Evolutionary conservation across 2,888 invertebrate genomes (phyloP).

Genomic region (Teleiodes luculella): DNA sequence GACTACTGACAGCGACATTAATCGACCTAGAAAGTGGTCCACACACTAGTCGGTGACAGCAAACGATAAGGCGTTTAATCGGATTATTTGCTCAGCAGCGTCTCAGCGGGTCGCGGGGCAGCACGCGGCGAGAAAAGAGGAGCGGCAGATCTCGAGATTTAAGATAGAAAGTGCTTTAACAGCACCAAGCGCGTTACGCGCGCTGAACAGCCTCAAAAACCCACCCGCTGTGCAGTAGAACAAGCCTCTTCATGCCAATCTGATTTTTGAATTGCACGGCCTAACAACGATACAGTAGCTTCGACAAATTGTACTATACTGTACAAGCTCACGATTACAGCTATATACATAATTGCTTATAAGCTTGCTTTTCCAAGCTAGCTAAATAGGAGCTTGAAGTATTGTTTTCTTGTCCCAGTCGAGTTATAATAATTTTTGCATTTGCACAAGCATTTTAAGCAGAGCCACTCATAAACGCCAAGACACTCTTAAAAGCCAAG

Average conservation of each 20-base stretch:
- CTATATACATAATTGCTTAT: not conserved
- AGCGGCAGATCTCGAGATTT: conserved; percentile 62
- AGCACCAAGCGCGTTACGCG: conserved; percentile 71
- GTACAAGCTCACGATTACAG: not conserved
- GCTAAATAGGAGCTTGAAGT: no score
- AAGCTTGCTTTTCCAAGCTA: not conserved
- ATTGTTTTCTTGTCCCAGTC: no score
- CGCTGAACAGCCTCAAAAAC: conserved; percentile 52
- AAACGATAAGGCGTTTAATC: conserved; percentile 47
- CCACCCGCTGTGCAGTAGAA: conserved; percentile 23
- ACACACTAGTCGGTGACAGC: conserved; percentile 25
- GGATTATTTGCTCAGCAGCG: conserved; percentile 52
- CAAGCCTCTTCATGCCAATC: not conserved
- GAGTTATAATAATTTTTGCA: no score
- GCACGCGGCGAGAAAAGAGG: conserved; percentile 56
- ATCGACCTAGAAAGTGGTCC: conserved; percentile 41
- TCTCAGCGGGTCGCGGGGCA: conserved; percentile 50
- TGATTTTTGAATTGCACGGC: not conserved
- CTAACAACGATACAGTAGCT: conserved; percentile 2
- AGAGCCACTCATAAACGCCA: no score
- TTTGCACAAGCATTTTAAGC: no score
- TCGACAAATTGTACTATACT: not conserved
- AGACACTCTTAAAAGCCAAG: conserved; percentile 4
- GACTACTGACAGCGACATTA: conserved; percentile 7
- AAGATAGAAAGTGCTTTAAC: conserved; percentile 65